Base-by-base conservation (phyloP, 2,113 vertebrate genomes). In the Etia nguti region DNA sequence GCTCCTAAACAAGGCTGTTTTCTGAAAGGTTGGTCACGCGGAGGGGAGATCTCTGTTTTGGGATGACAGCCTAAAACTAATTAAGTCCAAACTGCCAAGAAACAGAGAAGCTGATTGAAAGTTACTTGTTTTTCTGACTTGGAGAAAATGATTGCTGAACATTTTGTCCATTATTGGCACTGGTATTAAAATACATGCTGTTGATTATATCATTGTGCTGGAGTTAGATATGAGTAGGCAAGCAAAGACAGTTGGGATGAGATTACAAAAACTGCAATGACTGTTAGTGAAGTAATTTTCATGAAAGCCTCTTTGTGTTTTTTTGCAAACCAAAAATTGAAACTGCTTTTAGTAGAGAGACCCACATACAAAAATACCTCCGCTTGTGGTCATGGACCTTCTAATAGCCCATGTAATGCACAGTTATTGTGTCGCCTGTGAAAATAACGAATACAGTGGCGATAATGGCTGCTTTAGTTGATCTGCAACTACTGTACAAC, bases 1-100 rank as follows among this genome's bases (percentile, higher is more conserved):
- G 68, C 83, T 85, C 79, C 41, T 6, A 87, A 82, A 93, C 86
- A 86, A 87, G 82, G 79, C 59, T 38, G 46, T 84, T 89, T 87
- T 92, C 80, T 77, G 56, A 88, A 29, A 85, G 82, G 16, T 26
- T 79, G 60, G 20, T 73, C 24, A 57, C 43, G n/a, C 77, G 10
- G 80, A 82, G 26, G 3, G 22, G 36, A 54, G 55, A 79, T 75
- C 18, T 16, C 24, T 75, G 31, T 52, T 88, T 88, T 52, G 82
- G 83, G 86, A 84, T 8, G 48, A 36, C 43, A n/a, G 83, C 70
- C 81, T 41, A 11, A 52, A 73, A 81, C 80, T 56, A 81, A 92
- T 85, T 43, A 43, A 81, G 57, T n/a, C 24, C 22, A 34, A 9
- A 8, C 38, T 87, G 77, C 80, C 84, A 88, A 52, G 75, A 88